These are phyloP conservation scores for Pitangus sulphuratus DNA, from an alignment of 2,797 vertebrate species.

Conservation along the genomic window DNA sequence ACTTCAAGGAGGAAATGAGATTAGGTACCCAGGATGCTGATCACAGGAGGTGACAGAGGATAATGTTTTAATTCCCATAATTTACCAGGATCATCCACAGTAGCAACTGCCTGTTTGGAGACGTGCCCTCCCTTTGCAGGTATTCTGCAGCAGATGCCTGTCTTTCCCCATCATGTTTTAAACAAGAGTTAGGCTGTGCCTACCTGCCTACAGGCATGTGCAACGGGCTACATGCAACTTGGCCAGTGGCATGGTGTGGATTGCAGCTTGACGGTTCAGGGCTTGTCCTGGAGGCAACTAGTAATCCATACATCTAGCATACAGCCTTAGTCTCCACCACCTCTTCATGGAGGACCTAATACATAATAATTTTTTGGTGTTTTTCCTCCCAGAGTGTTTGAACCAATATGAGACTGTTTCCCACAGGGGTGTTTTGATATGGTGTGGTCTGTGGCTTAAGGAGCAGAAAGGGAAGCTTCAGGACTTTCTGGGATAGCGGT, in stretches of 20 bases:
- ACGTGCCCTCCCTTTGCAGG: background rate
- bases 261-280: background rate
- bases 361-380: accelerated
- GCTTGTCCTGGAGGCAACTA: background rate
- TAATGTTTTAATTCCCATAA: background rate
- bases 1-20: background rate
- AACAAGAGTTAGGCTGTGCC: background rate
- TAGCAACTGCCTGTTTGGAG: background rate
- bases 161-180: background rate
- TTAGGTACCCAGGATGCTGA: background rate
- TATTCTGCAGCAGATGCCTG: background rate
- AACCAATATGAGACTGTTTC: background rate
- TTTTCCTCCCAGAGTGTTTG: background rate
- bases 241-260: accelerated
- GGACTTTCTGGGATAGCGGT: background rate
- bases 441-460: background rate
- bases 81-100: background rate
- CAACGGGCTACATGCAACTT: background rate
- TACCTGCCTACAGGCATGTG: background rate
- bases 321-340: background rate
- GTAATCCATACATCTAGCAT: background rate
- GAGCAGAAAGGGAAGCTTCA: background rate
- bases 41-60: background rate
- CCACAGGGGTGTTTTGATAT: background rate
- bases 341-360: background rate